phyloP scores from a whole-genome alignment of 2,797 vertebrate species.

The Threskiornis aethiopicus region DNA sequence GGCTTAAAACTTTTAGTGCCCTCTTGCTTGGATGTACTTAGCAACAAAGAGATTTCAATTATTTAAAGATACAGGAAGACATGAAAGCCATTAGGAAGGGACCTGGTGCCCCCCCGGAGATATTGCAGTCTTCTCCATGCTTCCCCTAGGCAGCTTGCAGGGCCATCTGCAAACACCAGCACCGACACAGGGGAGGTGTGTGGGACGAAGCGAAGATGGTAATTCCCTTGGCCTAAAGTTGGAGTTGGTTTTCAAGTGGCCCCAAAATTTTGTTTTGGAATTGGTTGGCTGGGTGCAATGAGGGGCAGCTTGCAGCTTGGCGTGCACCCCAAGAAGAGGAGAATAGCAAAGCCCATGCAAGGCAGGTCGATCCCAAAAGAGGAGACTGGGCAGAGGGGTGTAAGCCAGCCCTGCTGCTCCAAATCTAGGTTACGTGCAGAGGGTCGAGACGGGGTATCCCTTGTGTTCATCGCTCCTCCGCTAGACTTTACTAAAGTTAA shows the following conservation, averaged over 20 bases:
- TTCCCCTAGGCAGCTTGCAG: neutral
- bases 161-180: neutral
- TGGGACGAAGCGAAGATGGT: neutral
- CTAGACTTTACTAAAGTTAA: fast-evolving
- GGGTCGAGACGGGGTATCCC: neutral
- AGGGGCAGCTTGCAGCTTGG: neutral
- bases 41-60: conserved; percentile 52
- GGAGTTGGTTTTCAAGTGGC: neutral
- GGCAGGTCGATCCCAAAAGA: neutral
- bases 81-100: conserved; percentile 40
- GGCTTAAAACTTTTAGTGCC: conserved; percentile 36
- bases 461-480: neutral
- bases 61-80: conserved; percentile 32
- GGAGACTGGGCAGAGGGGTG: neutral
- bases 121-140: neutral
- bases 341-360: fast-evolving
- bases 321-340: neutral
- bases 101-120: neutral
- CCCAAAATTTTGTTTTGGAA: neutral
- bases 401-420: neutral
- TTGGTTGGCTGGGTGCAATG: neutral
- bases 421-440: neutral
- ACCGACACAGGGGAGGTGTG: neutral
- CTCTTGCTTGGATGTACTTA: conserved; percentile 23
- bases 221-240: neutral